A percentile compares a stretch with the other conserved stretches of the same genome.
Conservation (phyloP, 2,797 vertebrate species). For the Cryptoblepharus egeriae region DNA sequence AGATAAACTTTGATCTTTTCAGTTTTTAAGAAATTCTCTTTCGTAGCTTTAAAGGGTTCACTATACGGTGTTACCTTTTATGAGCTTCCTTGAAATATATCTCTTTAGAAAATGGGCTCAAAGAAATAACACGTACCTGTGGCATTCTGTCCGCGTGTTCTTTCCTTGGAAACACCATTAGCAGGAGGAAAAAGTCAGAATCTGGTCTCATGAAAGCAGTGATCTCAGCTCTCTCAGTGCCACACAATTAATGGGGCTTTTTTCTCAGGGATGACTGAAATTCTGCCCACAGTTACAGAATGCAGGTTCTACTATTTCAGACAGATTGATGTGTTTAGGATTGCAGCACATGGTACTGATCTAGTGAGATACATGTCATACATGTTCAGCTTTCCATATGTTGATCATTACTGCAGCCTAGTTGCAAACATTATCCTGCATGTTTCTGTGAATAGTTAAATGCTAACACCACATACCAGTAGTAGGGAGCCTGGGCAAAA, state of each 20-base stretch:
- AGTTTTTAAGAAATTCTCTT: conserved; percentile 8
- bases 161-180: conserved; percentile 10
- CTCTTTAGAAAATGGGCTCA: conserved; percentile 20
- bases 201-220: background rate
- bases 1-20: conserved; percentile 41
- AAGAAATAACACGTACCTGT: conserved; percentile 23
- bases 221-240: background rate
- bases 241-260: background rate
- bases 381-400: background rate
- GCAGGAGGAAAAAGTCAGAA: background rate
- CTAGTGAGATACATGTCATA: background rate
- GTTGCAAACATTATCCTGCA: background rate
- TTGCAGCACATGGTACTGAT: background rate
- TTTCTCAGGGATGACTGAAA: background rate
- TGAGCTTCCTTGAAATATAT: conserved; percentile 33
- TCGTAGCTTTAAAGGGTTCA: conserved; percentile 15
- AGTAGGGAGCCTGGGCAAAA: too few relatives aligned
- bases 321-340: background rate
- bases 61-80: conserved; percentile 13
- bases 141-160: background rate
- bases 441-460: too few relatives aligned
- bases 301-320: background rate
- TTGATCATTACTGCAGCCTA: background rate
- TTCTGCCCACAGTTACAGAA: background rate
- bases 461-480: too few relatives aligned